Evolutionary conservation across 2,888 invertebrate genomes (phyloP).

Genomic region (Oligia fasciuncula): DNA sequence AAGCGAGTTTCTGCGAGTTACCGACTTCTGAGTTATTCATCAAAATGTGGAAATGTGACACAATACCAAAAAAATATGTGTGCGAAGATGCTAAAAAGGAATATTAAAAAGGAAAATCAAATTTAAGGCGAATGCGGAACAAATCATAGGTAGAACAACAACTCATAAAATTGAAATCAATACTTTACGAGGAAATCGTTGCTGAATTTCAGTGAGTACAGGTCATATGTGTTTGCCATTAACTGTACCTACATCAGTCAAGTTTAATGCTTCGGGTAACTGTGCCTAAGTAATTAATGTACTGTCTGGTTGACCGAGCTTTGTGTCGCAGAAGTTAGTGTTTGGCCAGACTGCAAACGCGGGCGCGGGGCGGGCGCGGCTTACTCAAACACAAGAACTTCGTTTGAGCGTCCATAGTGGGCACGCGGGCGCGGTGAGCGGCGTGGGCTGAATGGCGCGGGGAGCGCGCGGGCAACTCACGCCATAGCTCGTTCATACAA

Average conservation of each 20-base stretch:
- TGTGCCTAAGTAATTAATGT: constrained; percentile 36
- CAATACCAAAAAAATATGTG: background rate
- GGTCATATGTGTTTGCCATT: background rate
- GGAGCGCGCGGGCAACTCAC: too few species aligned
- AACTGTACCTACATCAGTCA: constrained; percentile 9
- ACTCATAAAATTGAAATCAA: background rate
- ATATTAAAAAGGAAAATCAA: background rate
- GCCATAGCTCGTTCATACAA: too few species aligned
- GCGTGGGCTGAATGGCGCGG: too few species aligned
- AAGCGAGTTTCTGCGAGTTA: background rate
- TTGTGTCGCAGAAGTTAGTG: constrained; percentile 10
- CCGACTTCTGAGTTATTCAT: background rate
- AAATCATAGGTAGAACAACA: too few species aligned
- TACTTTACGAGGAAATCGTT: background rate
- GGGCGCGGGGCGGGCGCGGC: too few species aligned
- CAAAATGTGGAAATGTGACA: background rate
- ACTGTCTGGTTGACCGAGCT: background rate
- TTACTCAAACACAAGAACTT: too few species aligned
- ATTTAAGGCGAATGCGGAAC: too few species aligned
- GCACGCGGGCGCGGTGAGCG: too few species aligned
- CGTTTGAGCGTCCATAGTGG: too few species aligned
- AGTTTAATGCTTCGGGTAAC: constrained; percentile 16
- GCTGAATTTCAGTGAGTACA: background rate
- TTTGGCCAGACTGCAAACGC: too few species aligned
- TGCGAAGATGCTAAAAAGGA: background rate